Conservation (phyloP, 2,888 invertebrate species). For the Agonopterix heracliana region DNA sequence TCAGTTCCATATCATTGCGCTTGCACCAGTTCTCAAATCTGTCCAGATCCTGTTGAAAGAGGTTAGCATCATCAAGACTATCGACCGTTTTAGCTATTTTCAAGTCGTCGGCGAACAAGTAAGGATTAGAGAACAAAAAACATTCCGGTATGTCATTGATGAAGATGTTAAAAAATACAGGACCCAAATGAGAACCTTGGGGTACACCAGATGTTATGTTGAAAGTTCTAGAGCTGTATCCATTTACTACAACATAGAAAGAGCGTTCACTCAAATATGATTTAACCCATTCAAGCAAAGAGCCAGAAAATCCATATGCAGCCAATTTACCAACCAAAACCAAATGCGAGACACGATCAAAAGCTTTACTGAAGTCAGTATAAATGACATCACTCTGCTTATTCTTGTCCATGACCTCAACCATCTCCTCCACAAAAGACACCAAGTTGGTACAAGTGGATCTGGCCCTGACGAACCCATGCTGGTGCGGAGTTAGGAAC, state of each 20-base stretch:
- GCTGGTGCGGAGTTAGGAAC: background rate
- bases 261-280: background rate
- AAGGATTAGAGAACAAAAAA: background rate
- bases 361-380: background rate
- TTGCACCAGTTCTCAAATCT: background rate
- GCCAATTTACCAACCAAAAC: background rate
- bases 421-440: background rate
- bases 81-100: background rate
- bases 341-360: background rate
- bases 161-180: constrained; percentile 1
- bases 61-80: background rate
- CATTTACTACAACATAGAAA: background rate
- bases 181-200: background rate
- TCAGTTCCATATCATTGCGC: background rate
- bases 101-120: background rate
- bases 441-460: background rate
- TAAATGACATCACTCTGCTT: background rate
- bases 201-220: background rate
- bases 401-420: background rate
- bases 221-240: background rate
- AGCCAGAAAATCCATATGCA: background rate
- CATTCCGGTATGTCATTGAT: too few species aligned
- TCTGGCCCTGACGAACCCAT: background rate
- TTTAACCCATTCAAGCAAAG: background rate
- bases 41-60: background rate